A percentile compares a stretch with the other conserved stretches of the same genome.
These are phyloP conservation scores for Triplophysa bombifrons DNA, from an alignment of 2,797 vertebrate species.

Conservation along the genomic window DNA sequence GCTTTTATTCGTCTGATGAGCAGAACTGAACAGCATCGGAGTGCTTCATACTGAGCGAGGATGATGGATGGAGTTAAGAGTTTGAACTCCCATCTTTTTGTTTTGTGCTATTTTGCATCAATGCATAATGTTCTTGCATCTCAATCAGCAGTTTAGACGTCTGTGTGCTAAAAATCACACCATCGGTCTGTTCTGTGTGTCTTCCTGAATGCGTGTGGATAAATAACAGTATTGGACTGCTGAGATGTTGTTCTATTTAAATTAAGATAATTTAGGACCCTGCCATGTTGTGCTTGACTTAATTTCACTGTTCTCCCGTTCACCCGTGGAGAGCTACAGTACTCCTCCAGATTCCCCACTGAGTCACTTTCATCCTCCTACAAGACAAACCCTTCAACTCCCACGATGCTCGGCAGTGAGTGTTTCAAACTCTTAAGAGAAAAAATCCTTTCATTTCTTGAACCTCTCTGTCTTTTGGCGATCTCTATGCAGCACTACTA, in stretches of 20 bases:
- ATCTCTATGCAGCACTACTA: not conserved
- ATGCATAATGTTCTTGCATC: not conserved
- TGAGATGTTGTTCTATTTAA: not conserved
- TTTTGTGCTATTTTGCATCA: not conserved
- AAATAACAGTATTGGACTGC: conserved; percentile 16
- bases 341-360: not conserved
- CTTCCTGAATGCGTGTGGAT: not conserved
- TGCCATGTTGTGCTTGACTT: not conserved
- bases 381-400: conserved; percentile 1
- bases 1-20: conserved; percentile 10
- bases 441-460: not conserved
- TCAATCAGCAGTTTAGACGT: not conserved
- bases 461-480: not conserved
- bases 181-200: not conserved
- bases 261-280: not conserved
- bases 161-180: not conserved
- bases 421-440: not conserved
- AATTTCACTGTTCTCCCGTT: not conserved
- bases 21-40: not conserved
- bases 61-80: not conserved
- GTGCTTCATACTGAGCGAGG: not conserved
- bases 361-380: not conserved
- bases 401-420: conserved; percentile 2
- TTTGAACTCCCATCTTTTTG: not conserved
- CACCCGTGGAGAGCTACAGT: not conserved